Evolutionary conservation across 2,797 vertebrate species (phyloP).

Genomic region (Perodicticus potto): DNA sequence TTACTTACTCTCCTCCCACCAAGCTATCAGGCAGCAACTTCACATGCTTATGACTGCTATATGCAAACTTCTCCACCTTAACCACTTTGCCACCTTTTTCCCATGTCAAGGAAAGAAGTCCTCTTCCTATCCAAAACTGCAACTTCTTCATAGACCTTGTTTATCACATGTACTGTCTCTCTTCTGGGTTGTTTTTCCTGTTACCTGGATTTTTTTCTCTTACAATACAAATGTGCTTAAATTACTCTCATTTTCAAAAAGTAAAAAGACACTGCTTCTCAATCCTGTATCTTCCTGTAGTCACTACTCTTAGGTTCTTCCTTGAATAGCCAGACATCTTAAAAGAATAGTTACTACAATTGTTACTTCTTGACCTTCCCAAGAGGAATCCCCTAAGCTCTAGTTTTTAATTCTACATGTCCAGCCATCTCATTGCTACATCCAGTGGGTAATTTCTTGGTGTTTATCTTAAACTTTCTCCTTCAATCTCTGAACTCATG

Average conservation of each 20-base stretch:
- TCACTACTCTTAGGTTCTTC: background rate
- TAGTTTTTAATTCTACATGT: background rate
- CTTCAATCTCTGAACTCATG: background rate
- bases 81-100: constrained; percentile 34
- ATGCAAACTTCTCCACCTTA: background rate
- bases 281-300: background rate
- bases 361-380: background rate
- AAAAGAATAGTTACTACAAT: background rate
- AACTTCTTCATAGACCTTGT: background rate
- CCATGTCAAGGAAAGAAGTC: background rate
- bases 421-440: background rate
- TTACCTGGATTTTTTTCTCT: background rate
- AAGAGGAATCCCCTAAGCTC: background rate
- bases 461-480: constrained; percentile 28
- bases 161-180: background rate
- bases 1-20: background rate
- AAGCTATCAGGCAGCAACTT: background rate
- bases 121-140: background rate
- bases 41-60: background rate
- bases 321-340: constrained; percentile 1
- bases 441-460: background rate
- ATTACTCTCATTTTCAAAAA: constrained; percentile 50
- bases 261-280: background rate
- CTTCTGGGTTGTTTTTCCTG: background rate
- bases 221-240: constrained; percentile 10